Evolutionary conservation across 2,888 invertebrate species (phyloP), one percentile per base, ranked within the genome.

Genomic region (Sthenelais limicola): DNA sequence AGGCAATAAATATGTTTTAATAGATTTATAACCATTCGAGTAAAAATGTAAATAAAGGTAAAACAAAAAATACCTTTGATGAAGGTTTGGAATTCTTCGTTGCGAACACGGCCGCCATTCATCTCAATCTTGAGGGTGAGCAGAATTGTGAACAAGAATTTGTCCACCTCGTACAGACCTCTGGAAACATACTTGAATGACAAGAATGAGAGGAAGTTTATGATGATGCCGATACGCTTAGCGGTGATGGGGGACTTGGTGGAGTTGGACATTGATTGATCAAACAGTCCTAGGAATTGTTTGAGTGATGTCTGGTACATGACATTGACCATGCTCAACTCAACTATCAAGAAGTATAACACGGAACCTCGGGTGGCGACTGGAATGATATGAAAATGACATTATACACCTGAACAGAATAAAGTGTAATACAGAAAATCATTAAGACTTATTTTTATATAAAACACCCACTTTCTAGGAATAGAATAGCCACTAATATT

Each of bases 271-370:
- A 98, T 97, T 0, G 97, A 96, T 82, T 92, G 93, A 86, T 98
- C 97, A 85, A 98, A 98, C 76, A 97, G 93, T 15, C 92, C 94
- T 52, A 98, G 89, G 89, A 98, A 98, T 86, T 98, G 97, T 84
- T 95, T 95, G 67, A 98, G 89, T 0, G 97, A 96, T 81, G 97
- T 97, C 88, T 98, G 98, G 85, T 98, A 98, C 97, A 98, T 98
- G 9, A 93, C 91, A 85, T 97, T 97, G 0, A 98, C 97, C 84
- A 95, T 93, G 83, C 95, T 95, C 97, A 98, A 97, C 89, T 98
- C 97, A 0, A 97, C 97, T 75, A 98, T 97, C 49, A 98, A 90
- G 86, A 98, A 98, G 85, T 98, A 98, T 0, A 98, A 89, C 72
- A 97, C 96, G 0, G 96, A 96, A 21, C 97, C 97, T 79, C 97